Evolutionary conservation across 2,797 vertebrate genomes (phyloP).

Genomic region (Bradypus variegatus): DNA sequence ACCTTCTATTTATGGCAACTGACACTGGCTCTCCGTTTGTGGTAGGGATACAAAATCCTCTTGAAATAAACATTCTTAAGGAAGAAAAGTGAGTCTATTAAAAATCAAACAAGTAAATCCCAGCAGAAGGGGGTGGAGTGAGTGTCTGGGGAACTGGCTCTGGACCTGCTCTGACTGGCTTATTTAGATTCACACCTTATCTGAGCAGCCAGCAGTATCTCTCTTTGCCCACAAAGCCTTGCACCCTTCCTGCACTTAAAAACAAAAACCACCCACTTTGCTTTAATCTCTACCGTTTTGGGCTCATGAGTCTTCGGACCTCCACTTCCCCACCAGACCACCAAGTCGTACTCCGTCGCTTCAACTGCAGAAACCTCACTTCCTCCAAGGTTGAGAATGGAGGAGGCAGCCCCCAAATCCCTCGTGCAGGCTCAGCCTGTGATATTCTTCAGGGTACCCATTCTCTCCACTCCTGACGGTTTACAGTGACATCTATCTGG

Average conservation of each 20-base stretch:
- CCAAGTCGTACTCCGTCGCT: rapidly evolving
- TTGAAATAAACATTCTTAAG: not conserved
- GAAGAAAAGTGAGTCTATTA: not conserved
- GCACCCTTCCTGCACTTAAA: not conserved
- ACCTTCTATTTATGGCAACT: not conserved
- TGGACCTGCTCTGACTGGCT: not conserved
- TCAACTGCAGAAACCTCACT: not conserved
- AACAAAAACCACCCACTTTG: not conserved
- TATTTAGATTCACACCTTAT: too few relatives aligned
- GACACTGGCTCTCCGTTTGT: not conserved
- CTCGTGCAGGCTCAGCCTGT: not conserved
- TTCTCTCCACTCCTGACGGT: not conserved
- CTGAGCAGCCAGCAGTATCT: not conserved
- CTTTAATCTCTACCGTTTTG: not conserved
- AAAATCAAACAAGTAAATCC: not conserved
- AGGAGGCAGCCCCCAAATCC: not conserved
- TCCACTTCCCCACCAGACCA: too few relatives aligned
- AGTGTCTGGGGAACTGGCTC: rapidly evolving
- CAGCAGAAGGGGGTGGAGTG: not conserved
- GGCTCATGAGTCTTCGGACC: rapidly evolving
- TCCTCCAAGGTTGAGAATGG: not conserved
- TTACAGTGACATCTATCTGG: rapidly evolving
- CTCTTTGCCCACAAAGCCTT: not conserved
- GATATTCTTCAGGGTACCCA: not conserved
- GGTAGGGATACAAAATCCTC: not conserved